These are phyloP conservation scores for Orgyia antiqua DNA, from an alignment of 2,888 invertebrate species.

Conservation along the genomic window DNA sequence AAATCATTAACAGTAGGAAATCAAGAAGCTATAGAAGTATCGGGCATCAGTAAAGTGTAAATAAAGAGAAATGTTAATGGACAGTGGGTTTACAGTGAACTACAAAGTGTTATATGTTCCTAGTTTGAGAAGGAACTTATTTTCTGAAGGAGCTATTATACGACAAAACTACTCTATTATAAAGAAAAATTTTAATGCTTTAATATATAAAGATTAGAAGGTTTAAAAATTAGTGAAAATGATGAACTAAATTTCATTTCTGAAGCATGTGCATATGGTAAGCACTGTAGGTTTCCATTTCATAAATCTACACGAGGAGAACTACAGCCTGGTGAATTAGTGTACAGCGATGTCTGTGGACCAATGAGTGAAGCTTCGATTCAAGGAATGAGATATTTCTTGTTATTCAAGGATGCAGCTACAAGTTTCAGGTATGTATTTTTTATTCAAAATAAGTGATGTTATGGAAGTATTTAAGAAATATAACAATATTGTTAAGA, in stretches of 20 bases:
- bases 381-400: slow-evolving; percentile 17
- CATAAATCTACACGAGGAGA: slow-evolving; percentile 7
- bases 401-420: slow-evolving; percentile 20
- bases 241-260: slow-evolving; percentile 11
- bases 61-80: background rate
- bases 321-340: slow-evolving; percentile 7
- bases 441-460: slow-evolving; percentile 17
- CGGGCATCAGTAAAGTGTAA: background rate
- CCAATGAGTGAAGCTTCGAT: slow-evolving; percentile 13
- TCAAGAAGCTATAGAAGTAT: background rate
- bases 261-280: slow-evolving; percentile 16
- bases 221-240: background rate
- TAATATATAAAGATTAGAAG: too few relatives aligned
- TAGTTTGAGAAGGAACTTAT: background rate
- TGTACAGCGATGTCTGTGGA: slow-evolving; percentile 19
- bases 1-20: slow-evolving; percentile 1
- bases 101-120: background rate
- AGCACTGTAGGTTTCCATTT: slow-evolving; percentile 10
- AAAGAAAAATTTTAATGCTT: background rate
- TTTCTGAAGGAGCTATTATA: too few relatives aligned
- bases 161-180: background rate
- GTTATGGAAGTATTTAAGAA: slow-evolving; percentile 12
- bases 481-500: slow-evolving; percentile 16
- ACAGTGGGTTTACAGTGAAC: background rate
- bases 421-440: slow-evolving; percentile 14